These are phyloP conservation scores for Holotrichia oblita DNA, from an alignment of 1,140 invertebrate species.

Conservation along the genomic window DNA sequence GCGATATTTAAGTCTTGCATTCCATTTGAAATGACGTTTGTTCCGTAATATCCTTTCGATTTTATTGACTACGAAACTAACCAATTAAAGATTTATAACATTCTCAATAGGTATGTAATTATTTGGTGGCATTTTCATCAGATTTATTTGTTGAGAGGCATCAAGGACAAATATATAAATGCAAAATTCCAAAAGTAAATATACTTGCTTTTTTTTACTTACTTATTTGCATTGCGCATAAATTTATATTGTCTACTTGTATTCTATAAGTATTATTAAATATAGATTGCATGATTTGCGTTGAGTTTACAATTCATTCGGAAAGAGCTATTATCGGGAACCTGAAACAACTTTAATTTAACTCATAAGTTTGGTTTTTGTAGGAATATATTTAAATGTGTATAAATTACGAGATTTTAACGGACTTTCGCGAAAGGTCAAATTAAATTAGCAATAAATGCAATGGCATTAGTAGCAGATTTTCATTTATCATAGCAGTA, in stretches of 20 bases:
- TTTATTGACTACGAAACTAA: neutral
- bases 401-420: neutral
- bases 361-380: neutral
- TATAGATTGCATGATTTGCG: neutral
- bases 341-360: neutral
- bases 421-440: constrained; percentile 2
- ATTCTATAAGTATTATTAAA: neutral
- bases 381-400: neutral
- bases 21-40: constrained; percentile 14
- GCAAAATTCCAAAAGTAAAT: too few relatives aligned
- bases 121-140: too few relatives aligned
- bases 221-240: too few relatives aligned
- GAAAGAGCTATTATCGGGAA: neutral
- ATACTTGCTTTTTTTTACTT: too few relatives aligned
- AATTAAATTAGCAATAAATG: neutral
- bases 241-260: neutral
- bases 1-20: neutral
- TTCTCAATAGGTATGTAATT: too few relatives aligned
- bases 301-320: neutral
- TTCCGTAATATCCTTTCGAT: neutral
- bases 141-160: too few relatives aligned
- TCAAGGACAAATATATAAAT: too few relatives aligned
- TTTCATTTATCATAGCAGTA: neutral
- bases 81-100: neutral
- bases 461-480: neutral